phyloP scores from a whole-genome alignment of 2,797 vertebrate genomes.

The Neosilurus hyrtlii region DNA sequence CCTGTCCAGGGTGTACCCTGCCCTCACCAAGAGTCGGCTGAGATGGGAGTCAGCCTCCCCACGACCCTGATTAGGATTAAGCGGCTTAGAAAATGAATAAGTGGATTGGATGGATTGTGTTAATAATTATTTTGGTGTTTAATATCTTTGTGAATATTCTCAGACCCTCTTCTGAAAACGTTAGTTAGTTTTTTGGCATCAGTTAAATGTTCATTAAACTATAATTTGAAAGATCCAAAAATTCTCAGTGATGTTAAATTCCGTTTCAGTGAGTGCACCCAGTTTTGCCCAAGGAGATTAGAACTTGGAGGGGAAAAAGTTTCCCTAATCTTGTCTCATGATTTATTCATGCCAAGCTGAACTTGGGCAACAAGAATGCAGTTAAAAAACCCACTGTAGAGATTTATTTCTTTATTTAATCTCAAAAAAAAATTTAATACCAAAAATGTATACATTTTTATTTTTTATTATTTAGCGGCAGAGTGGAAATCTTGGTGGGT shows the following conservation, averaged over 20 bases:
- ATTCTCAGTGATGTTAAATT: slow-evolving; percentile 2
- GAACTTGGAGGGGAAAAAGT: not conserved
- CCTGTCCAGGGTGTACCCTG: too few relatives aligned
- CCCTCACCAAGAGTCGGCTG: too few relatives aligned
- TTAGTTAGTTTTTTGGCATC: not conserved
- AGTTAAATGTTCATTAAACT: not conserved
- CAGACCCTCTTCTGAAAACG: not conserved
- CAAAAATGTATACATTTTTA: not conserved
- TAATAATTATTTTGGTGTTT: too few relatives aligned
- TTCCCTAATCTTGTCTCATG: not conserved
- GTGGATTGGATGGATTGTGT: too few relatives aligned
- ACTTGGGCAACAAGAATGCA: not conserved
- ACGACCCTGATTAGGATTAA: too few relatives aligned
- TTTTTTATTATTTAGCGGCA: not conserved
- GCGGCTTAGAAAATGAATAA: too few relatives aligned
- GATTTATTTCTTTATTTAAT: not conserved
- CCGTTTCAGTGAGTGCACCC: not conserved
- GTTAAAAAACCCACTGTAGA: not conserved
- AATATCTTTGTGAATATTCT: not conserved
- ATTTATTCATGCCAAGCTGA: not conserved
- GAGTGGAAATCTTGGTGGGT: not conserved
- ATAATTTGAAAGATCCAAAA: not conserved
- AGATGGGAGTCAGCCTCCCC: too few relatives aligned
- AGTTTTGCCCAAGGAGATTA: not conserved
- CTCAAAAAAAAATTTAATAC: not conserved